Base-by-base conservation (phyloP, 2,888 invertebrate species). In the Coenonympha glycerion region DNA sequence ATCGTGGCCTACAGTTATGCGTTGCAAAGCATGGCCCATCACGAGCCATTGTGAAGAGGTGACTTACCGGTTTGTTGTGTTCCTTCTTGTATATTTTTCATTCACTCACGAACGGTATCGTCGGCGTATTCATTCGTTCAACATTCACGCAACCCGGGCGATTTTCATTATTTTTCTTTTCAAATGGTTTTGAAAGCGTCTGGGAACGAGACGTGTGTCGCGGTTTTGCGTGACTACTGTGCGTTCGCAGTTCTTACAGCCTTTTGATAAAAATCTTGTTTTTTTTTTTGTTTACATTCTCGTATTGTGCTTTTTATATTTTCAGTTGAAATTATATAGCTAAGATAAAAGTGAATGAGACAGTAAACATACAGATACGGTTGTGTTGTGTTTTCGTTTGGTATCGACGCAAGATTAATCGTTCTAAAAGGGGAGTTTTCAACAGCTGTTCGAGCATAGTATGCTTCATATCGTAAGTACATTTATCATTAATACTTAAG, bases 401-500 rank as follows among this genome's bases (percentile, higher is more conserved):
- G 71, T 71, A 71, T 69, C 67, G 66, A 69, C 68, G 67, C 65
- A 64, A 68, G 62, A 66, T 65, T 65, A 59, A 15, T n/a, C 31
- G 28, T 55, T 63, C 63, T 58, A 53, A 57, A 68, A 68, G 71
- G 69, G 70, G 67, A 69, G 67, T 69, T 71, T 74, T 66, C 60
- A 79, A 71, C 79, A 79, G 76, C 81, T 78, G 77, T 73, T 76
- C 63, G 66, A 68, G 77, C 81, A 79, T 83, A 85, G 82, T 79
- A 85, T 85, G 86, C 76, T 80, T 70, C 70, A 76, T 77, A 78
- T 69, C 79, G 85, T 85, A 64, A 85, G 85, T 85, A 51, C 9
- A 24, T 24, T 39, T n/a, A n/a, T n/a, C n/a, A n/a, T n/a, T n/a
- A n/a, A n/a, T 11, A 30, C 13, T 30, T n/a, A n/a, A n/a, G n/a